Evolutionary conservation across 53 echinoderm and acorn worm genomes (phyloP).

Genomic region (Holothuria scabra): DNA sequence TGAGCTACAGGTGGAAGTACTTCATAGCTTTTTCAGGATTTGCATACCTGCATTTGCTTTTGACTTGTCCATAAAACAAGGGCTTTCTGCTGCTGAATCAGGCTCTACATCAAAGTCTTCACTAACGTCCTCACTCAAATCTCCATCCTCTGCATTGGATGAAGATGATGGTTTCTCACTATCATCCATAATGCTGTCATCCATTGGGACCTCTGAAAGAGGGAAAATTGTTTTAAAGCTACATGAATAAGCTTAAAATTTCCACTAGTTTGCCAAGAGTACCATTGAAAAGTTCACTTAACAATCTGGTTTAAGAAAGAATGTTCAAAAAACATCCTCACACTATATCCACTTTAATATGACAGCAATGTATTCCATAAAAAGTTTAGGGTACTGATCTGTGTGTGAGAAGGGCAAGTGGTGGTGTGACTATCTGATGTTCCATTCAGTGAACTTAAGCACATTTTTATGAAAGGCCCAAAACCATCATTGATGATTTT

Average conservation of each 20-base stretch:
- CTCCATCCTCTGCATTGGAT: neutral
- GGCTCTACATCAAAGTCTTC: constrained; percentile 1
- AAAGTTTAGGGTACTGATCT: neutral
- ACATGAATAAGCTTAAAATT: too few relatives aligned
- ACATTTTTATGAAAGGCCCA: too few relatives aligned
- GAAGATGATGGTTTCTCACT: neutral
- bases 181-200: neutral
- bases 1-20: too few relatives aligned
- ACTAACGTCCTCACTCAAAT: too few relatives aligned
- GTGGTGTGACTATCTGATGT: too few relatives aligned
- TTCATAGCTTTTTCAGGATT: neutral
- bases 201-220: constrained; percentile 13
- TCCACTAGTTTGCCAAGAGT: neutral
- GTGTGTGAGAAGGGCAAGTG: too few relatives aligned
- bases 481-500: too few relatives aligned
- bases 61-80: neutral
- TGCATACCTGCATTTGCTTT: constrained; percentile 15
- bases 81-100: neutral
- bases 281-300: neutral
- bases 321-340: neutral
- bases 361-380: neutral
- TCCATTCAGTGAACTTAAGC: too few relatives aligned
- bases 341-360: too few relatives aligned
- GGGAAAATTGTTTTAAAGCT: neutral
- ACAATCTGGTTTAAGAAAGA: neutral